Conservation (phyloP, 1,140 invertebrate species). For the Parapsyche elsis region DNA sequence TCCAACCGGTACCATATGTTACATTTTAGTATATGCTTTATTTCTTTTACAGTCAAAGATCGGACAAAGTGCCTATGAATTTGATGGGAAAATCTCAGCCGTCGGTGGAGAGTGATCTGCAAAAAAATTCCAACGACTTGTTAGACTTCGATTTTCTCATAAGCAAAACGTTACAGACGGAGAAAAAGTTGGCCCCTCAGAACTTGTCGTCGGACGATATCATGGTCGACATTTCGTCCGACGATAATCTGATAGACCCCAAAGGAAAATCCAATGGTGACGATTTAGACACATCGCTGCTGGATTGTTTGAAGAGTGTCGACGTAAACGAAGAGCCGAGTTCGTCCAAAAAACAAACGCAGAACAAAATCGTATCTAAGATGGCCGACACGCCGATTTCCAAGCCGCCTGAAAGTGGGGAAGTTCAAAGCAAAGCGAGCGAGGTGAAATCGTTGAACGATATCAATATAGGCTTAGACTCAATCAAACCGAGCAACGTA, state of each 20-base stretch:
- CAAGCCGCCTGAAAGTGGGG: neutral
- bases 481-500: slow-evolving; percentile 77
- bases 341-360: neutral
- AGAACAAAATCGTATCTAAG: neutral
- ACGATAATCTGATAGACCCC: slow-evolving; percentile 50
- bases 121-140: slow-evolving; percentile 53
- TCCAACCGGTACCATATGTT: no score
- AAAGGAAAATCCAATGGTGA: slow-evolving; percentile 44
- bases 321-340: slow-evolving; percentile 36
- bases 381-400: neutral
- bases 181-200: slow-evolving; percentile 50
- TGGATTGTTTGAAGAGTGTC: slow-evolving; percentile 43
- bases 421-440: slow-evolving; percentile 16
- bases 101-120: slow-evolving; percentile 10
- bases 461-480: slow-evolving; percentile 79
- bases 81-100: slow-evolving; percentile 66
- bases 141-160: slow-evolving; percentile 66
- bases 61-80: slow-evolving; percentile 79
- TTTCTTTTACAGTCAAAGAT: slow-evolving; percentile 63
- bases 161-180: slow-evolving; percentile 57
- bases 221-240: slow-evolving; percentile 69
- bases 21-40: no score
- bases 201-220: slow-evolving; percentile 64
- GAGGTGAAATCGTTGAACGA: slow-evolving; percentile 74
- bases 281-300: slow-evolving; percentile 48